These are phyloP conservation scores for Cacatua alba DNA, from an alignment of 2,113 vertebrate species.

Conservation along the genomic window DNA sequence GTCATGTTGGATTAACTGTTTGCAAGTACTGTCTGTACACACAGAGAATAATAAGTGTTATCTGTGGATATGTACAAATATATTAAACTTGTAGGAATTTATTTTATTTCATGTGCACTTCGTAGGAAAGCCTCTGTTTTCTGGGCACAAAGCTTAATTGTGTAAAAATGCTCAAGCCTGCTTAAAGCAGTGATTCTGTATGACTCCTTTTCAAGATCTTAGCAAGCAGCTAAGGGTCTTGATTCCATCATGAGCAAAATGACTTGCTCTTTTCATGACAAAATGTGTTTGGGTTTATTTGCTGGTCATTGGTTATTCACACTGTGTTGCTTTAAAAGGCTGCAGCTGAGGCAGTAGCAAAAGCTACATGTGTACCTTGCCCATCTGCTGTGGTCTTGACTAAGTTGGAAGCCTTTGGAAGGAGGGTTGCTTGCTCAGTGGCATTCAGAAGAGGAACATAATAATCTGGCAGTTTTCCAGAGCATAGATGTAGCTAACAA, in stretches of 20 bases:
- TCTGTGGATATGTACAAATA: neutral
- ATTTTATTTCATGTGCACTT: neutral
- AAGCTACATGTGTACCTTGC: neutral
- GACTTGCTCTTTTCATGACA: neutral
- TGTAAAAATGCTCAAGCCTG: neutral
- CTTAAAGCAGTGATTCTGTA: neutral
- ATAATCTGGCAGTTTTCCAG: neutral
- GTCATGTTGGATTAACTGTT: neutral
- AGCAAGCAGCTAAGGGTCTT: neutral
- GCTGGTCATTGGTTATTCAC: accelerated
- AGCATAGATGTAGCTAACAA: neutral
- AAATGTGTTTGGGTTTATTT: neutral
- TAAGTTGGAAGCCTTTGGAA: neutral
- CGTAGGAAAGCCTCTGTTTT: neutral
- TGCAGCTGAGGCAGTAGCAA: neutral
- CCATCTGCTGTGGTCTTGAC: neutral
- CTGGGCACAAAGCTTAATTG: neutral
- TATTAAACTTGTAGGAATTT: neutral
- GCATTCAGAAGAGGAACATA: neutral
- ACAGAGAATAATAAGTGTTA: neutral
- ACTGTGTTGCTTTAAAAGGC: neutral
- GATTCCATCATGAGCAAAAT: neutral
- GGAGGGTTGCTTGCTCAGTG: neutral
- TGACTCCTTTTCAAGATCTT: neutral
- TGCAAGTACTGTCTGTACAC: neutral